phyloP scores from a whole-genome alignment of 2,888 invertebrate species.

The Deilephila porcellus region DNA sequence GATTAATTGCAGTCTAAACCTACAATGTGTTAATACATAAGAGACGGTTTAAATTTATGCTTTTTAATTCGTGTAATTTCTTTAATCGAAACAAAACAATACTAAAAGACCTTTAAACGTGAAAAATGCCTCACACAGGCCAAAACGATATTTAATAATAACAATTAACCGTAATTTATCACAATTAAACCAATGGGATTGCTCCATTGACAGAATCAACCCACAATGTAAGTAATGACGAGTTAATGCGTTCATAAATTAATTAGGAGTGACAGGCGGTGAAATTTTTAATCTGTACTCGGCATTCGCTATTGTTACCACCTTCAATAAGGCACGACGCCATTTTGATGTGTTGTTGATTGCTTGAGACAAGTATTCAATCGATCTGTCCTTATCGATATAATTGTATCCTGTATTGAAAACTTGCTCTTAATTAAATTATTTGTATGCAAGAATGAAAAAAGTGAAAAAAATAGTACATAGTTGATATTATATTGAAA shows the following conservation, averaged over 20 bases:
- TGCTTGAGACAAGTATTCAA: background rate
- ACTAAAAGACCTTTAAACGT: background rate
- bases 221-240: background rate
- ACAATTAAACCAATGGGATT: background rate
- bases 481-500: no score
- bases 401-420: slow-evolving; percentile 2
- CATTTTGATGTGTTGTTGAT: slow-evolving; percentile 7
- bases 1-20: no score
- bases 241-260: background rate
- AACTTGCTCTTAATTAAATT: background rate
- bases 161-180: slow-evolving; percentile 12
- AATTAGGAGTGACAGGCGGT: slow-evolving; percentile 4
- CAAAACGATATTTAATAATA: background rate
- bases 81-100: no score
- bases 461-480: no score
- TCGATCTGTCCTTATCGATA: background rate
- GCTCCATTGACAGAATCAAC: background rate
- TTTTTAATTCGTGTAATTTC: no score
- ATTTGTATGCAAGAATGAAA: background rate
- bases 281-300: background rate
- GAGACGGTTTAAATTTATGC: no score
- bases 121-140: background rate
- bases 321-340: background rate
- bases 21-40: no score
- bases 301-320: background rate